Percentiles rank a stretch among this genome's conserved stretches.
Evolutionary conservation across 2,113 vertebrate genomes (phyloP).

Genomic region (Colius striatus): DNA sequence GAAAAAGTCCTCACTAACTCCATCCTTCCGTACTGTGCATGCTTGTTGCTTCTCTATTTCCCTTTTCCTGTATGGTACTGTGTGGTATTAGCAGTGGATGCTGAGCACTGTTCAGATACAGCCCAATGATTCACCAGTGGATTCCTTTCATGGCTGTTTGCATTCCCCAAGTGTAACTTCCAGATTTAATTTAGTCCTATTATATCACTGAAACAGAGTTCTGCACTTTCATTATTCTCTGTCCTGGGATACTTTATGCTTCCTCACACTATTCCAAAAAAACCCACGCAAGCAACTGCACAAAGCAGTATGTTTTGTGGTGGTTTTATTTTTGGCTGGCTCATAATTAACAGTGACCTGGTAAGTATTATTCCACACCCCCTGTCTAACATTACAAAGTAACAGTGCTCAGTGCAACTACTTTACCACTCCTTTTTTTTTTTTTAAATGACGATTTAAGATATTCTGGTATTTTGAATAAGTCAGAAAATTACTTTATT

Average conservation of each 20-base stretch:
- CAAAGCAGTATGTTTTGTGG: background rate
- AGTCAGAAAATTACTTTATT: slow-evolving; percentile 5
- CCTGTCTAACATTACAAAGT: background rate
- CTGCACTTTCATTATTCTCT: background rate
- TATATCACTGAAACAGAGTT: background rate
- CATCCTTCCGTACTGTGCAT: background rate
- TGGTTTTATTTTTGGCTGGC: background rate
- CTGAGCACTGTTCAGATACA: background rate
- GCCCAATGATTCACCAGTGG: background rate
- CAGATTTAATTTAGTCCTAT: slow-evolving; percentile 8
- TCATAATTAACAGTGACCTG: background rate
- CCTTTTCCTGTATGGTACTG: background rate
- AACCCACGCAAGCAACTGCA: background rate
- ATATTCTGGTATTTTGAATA: background rate
- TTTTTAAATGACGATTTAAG: background rate
- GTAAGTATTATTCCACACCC: background rate
- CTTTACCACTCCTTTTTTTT: background rate
- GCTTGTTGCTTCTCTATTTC: background rate
- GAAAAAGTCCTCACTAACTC: background rate
- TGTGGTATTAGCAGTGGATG: background rate
- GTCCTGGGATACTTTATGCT: background rate
- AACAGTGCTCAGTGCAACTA: background rate
- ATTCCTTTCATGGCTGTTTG: background rate
- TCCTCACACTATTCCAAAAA: background rate
- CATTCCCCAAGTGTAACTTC: background rate